Evolutionary conservation across 2,888 invertebrate genomes (phyloP).

Genomic region (Campaea margaritaria): DNA sequence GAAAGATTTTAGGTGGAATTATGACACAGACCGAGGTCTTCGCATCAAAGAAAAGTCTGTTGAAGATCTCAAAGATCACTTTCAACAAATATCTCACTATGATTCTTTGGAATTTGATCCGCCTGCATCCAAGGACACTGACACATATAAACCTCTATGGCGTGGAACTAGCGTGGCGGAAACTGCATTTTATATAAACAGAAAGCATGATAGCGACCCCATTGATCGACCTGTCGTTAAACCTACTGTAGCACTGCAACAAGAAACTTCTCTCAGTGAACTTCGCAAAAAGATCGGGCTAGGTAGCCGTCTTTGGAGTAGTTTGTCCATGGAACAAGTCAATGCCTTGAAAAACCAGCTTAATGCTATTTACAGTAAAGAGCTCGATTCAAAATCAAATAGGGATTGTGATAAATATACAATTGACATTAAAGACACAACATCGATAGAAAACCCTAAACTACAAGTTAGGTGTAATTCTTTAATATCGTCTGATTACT

Average conservation of each 20-base stretch:
- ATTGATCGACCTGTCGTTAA: constrained; percentile 57
- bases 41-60: constrained; percentile 94
- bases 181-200: constrained; percentile 89
- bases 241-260: constrained; percentile 60
- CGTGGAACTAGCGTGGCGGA: constrained; percentile 93
- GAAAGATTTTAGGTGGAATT: constrained; percentile 91
- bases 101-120: constrained; percentile 76
- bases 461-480: constrained; percentile 87
- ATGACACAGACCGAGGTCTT: constrained; percentile 90
- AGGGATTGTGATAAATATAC: constrained; percentile 82
- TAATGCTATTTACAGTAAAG: constrained; percentile 91
- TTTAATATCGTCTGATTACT: constrained; percentile 73
- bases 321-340: constrained; percentile 93
- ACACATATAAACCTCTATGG: constrained; percentile 93
- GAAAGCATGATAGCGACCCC: constrained; percentile 81
- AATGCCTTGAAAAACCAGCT: constrained; percentile 91
- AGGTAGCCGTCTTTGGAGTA: constrained; percentile 92
- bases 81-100: constrained; percentile 86
- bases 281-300: constrained; percentile 84
- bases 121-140: constrained; percentile 87
- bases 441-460: constrained; percentile 62
- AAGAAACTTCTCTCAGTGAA: constrained; percentile 77
- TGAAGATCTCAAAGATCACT: constrained; percentile 92
- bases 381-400: constrained; percentile 71
- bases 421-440: constrained; percentile 85